A percentile compares a stretch with the other conserved stretches of the same genome.
phyloP scores from a whole-genome alignment of 2,888 invertebrate genomes.

The Chrysopilus asiliformis region DNA sequence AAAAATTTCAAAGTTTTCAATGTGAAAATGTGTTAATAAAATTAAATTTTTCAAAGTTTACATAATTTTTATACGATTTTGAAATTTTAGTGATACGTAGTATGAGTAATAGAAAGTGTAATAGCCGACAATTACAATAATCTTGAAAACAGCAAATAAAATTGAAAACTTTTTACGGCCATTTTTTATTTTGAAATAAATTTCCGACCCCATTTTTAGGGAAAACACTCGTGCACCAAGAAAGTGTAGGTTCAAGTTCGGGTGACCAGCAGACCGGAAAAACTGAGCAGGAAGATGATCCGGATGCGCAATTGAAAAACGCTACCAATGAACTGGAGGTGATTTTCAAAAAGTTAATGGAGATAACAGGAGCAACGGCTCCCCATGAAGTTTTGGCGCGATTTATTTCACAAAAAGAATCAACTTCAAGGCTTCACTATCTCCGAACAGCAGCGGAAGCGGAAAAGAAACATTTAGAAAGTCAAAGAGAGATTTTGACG shows the following conservation, averaged over 20 bases:
- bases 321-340: constrained; percentile 42
- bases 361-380: constrained; percentile 62
- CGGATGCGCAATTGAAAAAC: constrained; percentile 26
- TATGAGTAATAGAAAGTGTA: too few species aligned
- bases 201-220: too few species aligned
- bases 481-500: constrained; percentile 47
- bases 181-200: too few species aligned
- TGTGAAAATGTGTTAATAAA: too few species aligned
- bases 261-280: constrained; percentile 34
- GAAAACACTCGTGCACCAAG: constrained; percentile 40
- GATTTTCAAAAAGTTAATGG: constrained; percentile 59
- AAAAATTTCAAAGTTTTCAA: not conserved
- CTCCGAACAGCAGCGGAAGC: constrained; percentile 58
- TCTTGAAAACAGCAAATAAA: too few species aligned
- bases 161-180: too few species aligned
- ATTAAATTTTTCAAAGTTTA: too few species aligned
- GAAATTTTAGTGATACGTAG: too few species aligned
- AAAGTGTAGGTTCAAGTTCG: constrained; percentile 42
- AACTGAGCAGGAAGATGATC: constrained; percentile 30
- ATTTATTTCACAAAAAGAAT: constrained; percentile 60
- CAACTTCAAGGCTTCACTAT: constrained; percentile 53
- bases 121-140: too few species aligned
- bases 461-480: constrained; percentile 57
- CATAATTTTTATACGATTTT: too few species aligned
- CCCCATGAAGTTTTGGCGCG: constrained; percentile 60